Percentiles rank a stretch among this genome's conserved stretches.
Conservation (phyloP, 2,797 vertebrate species). For the Thripadectes ignobilis region DNA sequence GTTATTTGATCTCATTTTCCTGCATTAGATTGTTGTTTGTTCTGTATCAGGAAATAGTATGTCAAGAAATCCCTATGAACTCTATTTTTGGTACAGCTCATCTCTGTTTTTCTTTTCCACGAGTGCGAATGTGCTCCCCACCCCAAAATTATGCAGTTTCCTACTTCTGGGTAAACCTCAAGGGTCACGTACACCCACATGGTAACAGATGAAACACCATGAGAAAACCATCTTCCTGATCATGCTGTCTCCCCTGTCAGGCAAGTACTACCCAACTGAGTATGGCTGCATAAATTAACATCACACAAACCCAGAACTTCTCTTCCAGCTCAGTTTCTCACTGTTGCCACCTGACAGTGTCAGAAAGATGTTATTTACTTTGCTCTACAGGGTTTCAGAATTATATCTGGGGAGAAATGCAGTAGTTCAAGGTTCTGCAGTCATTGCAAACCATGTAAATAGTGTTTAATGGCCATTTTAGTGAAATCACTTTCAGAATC, state of each 20-base stretch:
- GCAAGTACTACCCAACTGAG: not conserved
- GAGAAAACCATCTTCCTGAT: not conserved
- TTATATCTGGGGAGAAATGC: not conserved
- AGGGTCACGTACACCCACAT: not conserved
- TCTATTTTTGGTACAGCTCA: not conserved
- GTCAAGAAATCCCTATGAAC: not conserved
- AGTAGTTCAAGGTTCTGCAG: not conserved
- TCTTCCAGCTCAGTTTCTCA: not conserved
- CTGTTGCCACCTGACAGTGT: not conserved
- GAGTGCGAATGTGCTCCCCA: not conserved
- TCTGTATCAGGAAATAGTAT: not conserved
- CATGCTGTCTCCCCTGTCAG: not conserved
- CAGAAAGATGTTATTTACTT: not conserved
- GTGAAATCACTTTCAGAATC: not conserved
- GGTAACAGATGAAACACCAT: not conserved
- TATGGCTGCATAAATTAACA: not conserved
- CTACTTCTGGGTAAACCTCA: slow-evolving; percentile 18
- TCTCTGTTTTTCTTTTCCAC: not conserved
- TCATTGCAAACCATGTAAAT: not conserved
- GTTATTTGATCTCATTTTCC: not conserved
- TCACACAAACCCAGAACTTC: not conserved
- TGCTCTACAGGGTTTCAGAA: not conserved
- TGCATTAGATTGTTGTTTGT: not conserved
- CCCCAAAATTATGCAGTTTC: slow-evolving; percentile 25
- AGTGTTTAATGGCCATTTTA: not conserved